Conservation (phyloP, 2,113 vertebrate genomes). For the Lamprotornis superbus region DNA sequence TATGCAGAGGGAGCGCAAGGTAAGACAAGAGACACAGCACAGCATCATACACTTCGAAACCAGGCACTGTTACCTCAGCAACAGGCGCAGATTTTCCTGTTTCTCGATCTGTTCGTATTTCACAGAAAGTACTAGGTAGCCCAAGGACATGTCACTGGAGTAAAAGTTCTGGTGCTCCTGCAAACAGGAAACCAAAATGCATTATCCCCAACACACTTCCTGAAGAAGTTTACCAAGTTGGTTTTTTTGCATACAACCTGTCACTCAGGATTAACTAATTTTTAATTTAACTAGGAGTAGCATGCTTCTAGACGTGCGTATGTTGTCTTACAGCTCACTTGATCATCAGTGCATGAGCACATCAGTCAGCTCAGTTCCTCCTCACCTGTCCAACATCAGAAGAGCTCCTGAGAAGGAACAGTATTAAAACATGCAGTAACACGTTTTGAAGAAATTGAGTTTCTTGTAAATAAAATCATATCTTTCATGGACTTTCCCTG, state of each 20-base stretch:
- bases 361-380: not conserved
- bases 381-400: not conserved
- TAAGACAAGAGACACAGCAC: not conserved
- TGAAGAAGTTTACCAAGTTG: not conserved
- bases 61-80: constrained; percentile 79
- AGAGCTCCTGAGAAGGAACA: not conserved
- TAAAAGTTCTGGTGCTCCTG: constrained; percentile 91
- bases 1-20: not conserved
- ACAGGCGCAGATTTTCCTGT: constrained; percentile 78
- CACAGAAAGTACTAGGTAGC: constrained; percentile 84
- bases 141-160: constrained; percentile 79
- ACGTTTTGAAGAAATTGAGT: not conserved
- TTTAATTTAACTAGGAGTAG: not conserved
- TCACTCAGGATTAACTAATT: not conserved
- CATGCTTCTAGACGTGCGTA: not conserved
- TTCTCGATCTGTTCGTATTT: constrained; percentile 84
- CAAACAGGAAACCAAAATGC: not conserved
- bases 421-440: not conserved
- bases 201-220: not conserved
- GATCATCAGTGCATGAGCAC: not conserved
- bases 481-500: not conserved
- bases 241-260: not conserved
- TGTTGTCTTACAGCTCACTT: not conserved
- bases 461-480: not conserved
- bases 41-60: not conserved